A percentile compares a stretch with the other conserved stretches of the same genome.
These are phyloP conservation scores for Oreocharis arfaki DNA, from an alignment of 2,113 vertebrate genomes.

Conservation along the genomic window DNA sequence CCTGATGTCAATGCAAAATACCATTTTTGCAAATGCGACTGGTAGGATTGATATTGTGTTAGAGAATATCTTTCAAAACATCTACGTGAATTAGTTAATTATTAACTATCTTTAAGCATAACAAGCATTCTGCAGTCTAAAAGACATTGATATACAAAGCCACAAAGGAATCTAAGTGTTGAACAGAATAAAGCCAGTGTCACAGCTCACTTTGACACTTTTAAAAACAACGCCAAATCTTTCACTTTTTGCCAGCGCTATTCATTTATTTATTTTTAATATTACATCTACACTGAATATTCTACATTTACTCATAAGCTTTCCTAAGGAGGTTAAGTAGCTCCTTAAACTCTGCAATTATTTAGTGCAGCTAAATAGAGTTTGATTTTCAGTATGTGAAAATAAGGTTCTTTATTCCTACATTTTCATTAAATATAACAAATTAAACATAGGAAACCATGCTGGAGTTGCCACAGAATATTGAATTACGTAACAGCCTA, in stretches of 20 bases:
- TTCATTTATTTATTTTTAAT: neutral
- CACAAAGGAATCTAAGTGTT: neutral
- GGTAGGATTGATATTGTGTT: neutral
- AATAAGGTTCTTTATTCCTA: neutral
- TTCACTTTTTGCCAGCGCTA: neutral
- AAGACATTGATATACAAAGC: neutral
- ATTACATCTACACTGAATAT: neutral
- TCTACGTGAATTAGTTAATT: neutral
- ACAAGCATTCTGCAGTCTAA: neutral
- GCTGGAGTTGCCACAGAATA: neutral
- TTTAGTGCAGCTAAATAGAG: neutral
- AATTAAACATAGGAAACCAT: neutral
- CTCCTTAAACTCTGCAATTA: neutral
- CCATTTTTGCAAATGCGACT: neutral
- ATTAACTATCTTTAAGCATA: neutral
- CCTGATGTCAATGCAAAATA: neutral
- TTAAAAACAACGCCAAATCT: neutral
- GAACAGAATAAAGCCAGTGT: neutral
- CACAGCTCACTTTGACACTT: neutral
- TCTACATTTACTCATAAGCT: neutral
- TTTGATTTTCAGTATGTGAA: neutral
- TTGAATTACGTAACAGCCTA: neutral
- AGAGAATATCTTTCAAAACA: neutral
- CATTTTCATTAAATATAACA: neutral
- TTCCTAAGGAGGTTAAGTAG: neutral